Evolutionary conservation across 2,888 invertebrate species (phyloP).

Genomic region (Julus scanicus): DNA sequence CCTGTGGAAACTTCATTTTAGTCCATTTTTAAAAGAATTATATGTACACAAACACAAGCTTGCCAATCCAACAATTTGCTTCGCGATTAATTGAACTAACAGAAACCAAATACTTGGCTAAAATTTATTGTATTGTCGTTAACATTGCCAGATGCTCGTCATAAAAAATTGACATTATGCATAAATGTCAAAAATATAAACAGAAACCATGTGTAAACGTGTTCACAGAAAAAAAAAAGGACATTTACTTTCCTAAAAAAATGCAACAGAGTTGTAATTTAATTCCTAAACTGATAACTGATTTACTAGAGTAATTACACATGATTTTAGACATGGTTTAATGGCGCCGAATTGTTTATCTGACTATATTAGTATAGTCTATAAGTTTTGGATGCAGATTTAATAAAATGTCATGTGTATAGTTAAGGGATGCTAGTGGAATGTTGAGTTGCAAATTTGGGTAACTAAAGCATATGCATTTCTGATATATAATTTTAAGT

Average conservation of each 20-base stretch:
- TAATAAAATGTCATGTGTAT: too few species aligned
- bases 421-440: neutral
- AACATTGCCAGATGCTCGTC: constrained; percentile 2
- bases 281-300: neutral
- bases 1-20: neutral
- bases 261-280: neutral
- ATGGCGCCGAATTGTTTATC: neutral
- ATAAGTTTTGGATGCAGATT: neutral
- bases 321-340: neutral
- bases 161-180: constrained; percentile 17
- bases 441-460: neutral
- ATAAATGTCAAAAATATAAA: constrained; percentile 14
- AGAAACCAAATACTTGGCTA: neutral
- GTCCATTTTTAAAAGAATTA: neutral
- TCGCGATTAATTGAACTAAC: too few species aligned
- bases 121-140: neutral
- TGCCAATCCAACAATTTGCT: too few species aligned
- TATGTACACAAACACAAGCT: neutral
- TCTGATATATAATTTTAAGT: too few species aligned
- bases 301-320: neutral
- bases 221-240: neutral
- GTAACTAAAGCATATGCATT: too few species aligned
- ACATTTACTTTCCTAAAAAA: neutral
- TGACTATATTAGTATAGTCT: neutral
- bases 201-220: neutral